Evolutionary conservation across 2,113 vertebrate species (phyloP).

Genomic region (Euleptes europaea): DNA sequence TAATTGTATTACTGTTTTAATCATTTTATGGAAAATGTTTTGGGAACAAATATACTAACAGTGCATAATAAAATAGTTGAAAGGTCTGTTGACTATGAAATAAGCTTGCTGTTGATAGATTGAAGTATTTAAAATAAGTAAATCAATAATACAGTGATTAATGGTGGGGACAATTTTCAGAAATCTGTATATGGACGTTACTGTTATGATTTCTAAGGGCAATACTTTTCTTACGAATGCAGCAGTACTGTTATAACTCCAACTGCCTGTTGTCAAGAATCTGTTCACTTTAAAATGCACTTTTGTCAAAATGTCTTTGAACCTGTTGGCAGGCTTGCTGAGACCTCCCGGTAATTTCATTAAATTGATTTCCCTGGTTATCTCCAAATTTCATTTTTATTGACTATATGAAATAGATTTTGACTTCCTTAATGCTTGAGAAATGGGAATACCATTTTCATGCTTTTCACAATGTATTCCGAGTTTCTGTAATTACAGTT

Average conservation of each 20-base stretch:
- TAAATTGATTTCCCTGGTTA: constrained; percentile 18
- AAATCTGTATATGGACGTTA: background rate
- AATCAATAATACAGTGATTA: too few relatives aligned
- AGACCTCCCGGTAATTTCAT: constrained; percentile 38
- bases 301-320: constrained; percentile 25
- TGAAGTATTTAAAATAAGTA: too few relatives aligned
- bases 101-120: too few relatives aligned
- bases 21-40: too few relatives aligned
- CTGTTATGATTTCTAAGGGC: background rate
- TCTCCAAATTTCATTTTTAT: constrained; percentile 39
- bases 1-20: too few relatives aligned
- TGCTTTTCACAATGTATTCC: constrained; percentile 1
- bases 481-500: background rate
- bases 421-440: constrained; percentile 31
- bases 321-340: constrained; percentile 22
- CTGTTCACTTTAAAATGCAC: constrained; percentile 29
- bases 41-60: too few relatives aligned
- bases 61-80: too few relatives aligned
- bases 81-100: too few relatives aligned
- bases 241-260: background rate
- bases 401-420: constrained; percentile 39
- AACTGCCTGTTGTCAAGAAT: constrained; percentile 31
- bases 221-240: background rate
- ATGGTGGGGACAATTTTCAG: too few relatives aligned
- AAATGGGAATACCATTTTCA: background rate